Evolutionary conservation across 2,113 vertebrate genomes (phyloP).

Genomic region (Sprattus sprattus): DNA sequence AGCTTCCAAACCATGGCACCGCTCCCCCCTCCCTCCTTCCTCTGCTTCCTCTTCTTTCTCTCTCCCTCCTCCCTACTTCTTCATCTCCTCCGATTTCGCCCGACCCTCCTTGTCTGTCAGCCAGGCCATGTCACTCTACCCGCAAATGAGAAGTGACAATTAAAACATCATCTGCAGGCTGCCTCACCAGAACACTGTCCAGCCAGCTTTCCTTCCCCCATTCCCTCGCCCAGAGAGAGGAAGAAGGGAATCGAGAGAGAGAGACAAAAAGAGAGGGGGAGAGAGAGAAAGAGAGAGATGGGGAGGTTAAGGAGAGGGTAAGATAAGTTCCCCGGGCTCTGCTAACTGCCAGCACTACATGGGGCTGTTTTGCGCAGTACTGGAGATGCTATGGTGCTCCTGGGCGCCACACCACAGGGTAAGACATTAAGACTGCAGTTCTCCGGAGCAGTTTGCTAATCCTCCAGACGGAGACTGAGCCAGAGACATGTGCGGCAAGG

Average conservation of each 20-base stretch:
- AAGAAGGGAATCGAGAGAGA: background rate
- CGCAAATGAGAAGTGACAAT: constrained; percentile 73
- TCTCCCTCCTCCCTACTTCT: constrained; percentile 26
- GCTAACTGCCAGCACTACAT: background rate
- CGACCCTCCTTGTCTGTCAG: constrained; percentile 45
- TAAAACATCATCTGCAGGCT: constrained; percentile 66
- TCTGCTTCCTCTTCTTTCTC: constrained; percentile 21
- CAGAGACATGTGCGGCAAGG: constrained; percentile 39
- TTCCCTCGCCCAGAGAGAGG: background rate
- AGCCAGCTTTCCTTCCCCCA: background rate
- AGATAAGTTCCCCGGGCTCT: background rate
- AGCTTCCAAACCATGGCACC: background rate
- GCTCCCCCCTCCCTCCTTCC: background rate
- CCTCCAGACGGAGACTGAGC: constrained; percentile 27
- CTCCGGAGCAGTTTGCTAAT: background rate
- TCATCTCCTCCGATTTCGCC: constrained; percentile 62
- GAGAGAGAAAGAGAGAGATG: constrained; percentile 36
- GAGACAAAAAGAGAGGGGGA: background rate
- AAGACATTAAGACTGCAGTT: constrained; percentile 27
- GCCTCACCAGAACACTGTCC: constrained; percentile 38
- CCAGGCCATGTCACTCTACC: constrained; percentile 59
- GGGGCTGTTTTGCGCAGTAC: background rate
- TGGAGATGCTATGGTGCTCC: constrained; percentile 10
- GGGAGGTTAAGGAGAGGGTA: background rate
- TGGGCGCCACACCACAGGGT: constrained; percentile 3